These are phyloP conservation scores for Lepidurus arcticus DNA, from an alignment of 1,140 invertebrate genomes.

Conservation along the genomic window DNA sequence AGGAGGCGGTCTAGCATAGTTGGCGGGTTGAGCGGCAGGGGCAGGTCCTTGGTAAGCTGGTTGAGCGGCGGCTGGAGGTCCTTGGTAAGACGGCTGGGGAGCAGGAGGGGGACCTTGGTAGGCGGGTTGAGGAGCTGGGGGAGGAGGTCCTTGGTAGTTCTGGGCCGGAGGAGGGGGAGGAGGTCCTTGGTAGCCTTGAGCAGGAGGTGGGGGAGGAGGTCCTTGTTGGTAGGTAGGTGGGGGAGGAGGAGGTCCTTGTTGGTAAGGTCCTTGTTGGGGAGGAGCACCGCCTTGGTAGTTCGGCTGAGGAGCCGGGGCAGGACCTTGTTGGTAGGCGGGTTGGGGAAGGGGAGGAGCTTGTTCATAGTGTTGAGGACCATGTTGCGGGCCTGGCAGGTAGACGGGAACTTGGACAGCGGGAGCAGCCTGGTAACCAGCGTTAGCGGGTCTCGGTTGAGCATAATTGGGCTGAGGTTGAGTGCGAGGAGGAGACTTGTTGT, in stretches of 20 bases:
- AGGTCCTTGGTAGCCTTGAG: constrained; percentile 26
- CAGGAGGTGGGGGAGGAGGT: constrained; percentile 28
- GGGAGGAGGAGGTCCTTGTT: constrained; percentile 35
- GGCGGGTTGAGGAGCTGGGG: constrained; percentile 30
- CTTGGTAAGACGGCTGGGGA: constrained; percentile 33
- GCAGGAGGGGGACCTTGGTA: constrained; percentile 27
- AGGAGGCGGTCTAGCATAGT: not conserved
- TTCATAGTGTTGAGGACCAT: constrained; percentile 13
- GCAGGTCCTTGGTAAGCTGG: constrained; percentile 31
- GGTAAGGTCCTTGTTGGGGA: constrained; percentile 26
- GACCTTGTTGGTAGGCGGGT: constrained; percentile 30
- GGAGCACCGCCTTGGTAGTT: not conserved
- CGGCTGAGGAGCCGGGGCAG: constrained; percentile 29
- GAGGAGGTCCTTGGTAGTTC: constrained; percentile 32
- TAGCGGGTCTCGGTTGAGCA: not conserved
- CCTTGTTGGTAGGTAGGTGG: constrained; percentile 33
- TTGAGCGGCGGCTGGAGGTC: constrained; percentile 27
- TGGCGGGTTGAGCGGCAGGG: constrained; percentile 19
- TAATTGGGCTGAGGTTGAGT: constrained; percentile 26
- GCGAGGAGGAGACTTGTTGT: constrained; percentile 27
- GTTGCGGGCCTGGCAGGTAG: constrained; percentile 24
- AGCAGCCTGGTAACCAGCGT: constrained; percentile 33
- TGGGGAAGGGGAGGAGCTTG: constrained; percentile 36
- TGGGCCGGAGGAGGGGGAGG: constrained; percentile 32
- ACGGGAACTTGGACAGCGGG: constrained; percentile 28